These are phyloP conservation scores for Phallusia fumigata DNA, from an alignment of 23 tunicate species.

Conservation along the genomic window DNA sequence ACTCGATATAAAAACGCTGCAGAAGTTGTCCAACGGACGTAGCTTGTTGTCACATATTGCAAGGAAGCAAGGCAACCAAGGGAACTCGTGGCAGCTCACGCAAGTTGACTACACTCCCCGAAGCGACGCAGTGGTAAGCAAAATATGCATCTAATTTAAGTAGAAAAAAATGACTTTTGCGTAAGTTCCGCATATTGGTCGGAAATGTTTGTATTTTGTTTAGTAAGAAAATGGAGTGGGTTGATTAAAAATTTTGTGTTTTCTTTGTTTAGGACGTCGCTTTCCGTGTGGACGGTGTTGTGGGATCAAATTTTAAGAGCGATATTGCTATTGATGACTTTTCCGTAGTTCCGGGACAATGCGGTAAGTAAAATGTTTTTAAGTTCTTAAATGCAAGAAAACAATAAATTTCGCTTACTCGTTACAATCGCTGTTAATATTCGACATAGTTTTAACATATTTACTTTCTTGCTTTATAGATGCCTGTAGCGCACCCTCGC, in stretches of 20 bases:
- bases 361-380: conserved; percentile 52
- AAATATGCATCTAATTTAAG: too few relatives aligned
- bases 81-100: conserved; percentile 45
- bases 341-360: conserved; percentile 62
- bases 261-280: conserved; percentile 32
- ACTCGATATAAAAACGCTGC: conserved; percentile 51
- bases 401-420: too few relatives aligned
- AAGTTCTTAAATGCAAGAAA: background rate
- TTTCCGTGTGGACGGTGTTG: conserved; percentile 75
- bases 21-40: conserved; percentile 38
- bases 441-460: too few relatives aligned
- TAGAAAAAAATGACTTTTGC: too few relatives aligned
- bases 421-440: too few relatives aligned
- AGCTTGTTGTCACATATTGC: conserved; percentile 6
- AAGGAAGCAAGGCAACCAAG: conserved; percentile 42
- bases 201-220: too few relatives aligned
- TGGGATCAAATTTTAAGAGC: conserved; percentile 64
- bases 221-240: too few relatives aligned
- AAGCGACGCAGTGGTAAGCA: conserved; percentile 36
- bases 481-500: conserved; percentile 55
- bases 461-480: conserved; percentile 36
- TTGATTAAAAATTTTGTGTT: background rate
- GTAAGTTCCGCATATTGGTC: too few relatives aligned
- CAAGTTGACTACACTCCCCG: conserved; percentile 58
- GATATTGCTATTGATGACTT: conserved; percentile 92